Conservation (phyloP, 2,888 invertebrate species). For the Drosophila acutilabella region DNA sequence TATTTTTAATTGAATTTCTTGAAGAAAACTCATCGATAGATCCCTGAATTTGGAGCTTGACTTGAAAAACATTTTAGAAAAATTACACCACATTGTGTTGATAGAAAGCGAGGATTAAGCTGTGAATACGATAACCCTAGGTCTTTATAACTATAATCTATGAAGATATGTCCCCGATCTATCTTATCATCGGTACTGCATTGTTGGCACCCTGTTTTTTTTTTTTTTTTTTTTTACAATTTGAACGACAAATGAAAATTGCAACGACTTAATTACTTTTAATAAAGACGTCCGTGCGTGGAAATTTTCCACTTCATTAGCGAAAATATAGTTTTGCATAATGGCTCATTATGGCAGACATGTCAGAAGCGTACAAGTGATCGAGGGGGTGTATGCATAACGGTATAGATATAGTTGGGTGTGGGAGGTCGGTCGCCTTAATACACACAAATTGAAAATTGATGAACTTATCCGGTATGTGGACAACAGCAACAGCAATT, state of each 20-base stretch:
- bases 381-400: constrained; percentile 3
- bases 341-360: constrained; percentile 75
- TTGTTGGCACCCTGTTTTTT: constrained; percentile 26
- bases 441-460: constrained; percentile 83
- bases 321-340: constrained; percentile 77
- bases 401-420: constrained; percentile 3
- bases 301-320: constrained; percentile 74
- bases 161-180: too few relatives aligned
- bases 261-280: constrained; percentile 80
- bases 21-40: too few relatives aligned
- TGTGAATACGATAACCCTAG: too few relatives aligned
- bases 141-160: too few relatives aligned
- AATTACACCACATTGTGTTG: too few relatives aligned
- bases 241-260: constrained; percentile 72
- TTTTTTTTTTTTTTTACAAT: neutral
- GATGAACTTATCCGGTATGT: constrained; percentile 83
- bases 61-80: too few relatives aligned
- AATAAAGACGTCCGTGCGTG: constrained; percentile 80
- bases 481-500: constrained; percentile 8
- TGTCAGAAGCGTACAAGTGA: constrained; percentile 10
- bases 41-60: too few relatives aligned
- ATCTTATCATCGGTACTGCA: constrained; percentile 10
- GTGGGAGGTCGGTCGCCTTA: constrained; percentile 67
- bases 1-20: too few relatives aligned
- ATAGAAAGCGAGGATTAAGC: too few relatives aligned